phyloP scores from a whole-genome alignment of 2,888 invertebrate species.

The Tortricodes alternella region DNA sequence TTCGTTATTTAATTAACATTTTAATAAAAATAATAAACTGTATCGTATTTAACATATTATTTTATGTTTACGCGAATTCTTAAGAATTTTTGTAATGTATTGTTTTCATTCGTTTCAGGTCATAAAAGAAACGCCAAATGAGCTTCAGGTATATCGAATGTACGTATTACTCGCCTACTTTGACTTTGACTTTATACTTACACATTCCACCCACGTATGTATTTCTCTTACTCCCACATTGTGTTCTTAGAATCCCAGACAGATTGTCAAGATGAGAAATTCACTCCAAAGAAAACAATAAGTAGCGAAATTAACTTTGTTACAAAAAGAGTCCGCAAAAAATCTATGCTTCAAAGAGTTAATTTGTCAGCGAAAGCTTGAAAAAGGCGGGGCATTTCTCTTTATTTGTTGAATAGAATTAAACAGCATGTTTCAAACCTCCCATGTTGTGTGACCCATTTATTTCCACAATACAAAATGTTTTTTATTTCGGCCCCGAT shows the following conservation, averaged over 20 bases:
- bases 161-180: too few relatives aligned
- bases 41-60: too few relatives aligned
- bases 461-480: slow-evolving; percentile 4
- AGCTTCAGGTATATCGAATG: slow-evolving; percentile 62
- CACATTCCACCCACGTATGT: too few relatives aligned
- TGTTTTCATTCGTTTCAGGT: too few relatives aligned
- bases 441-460: neutral
- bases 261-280: neutral
- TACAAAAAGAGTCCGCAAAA: slow-evolving; percentile 21
- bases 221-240: neutral
- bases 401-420: slow-evolving; percentile 15
- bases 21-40: too few relatives aligned
- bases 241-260: neutral
- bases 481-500: neutral
- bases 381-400: slow-evolving; percentile 16
- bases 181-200: too few relatives aligned
- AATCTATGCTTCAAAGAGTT: slow-evolving; percentile 10
- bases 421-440: slow-evolving; percentile 14
- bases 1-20: neutral
- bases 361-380: slow-evolving; percentile 8
- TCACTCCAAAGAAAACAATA: neutral
- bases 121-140: slow-evolving; percentile 49
- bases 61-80: too few relatives aligned
- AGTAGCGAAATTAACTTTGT: neutral
- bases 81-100: too few relatives aligned